phyloP scores from a whole-genome alignment of 2,113 vertebrate species.

The Toxotes chatareus region DNA sequence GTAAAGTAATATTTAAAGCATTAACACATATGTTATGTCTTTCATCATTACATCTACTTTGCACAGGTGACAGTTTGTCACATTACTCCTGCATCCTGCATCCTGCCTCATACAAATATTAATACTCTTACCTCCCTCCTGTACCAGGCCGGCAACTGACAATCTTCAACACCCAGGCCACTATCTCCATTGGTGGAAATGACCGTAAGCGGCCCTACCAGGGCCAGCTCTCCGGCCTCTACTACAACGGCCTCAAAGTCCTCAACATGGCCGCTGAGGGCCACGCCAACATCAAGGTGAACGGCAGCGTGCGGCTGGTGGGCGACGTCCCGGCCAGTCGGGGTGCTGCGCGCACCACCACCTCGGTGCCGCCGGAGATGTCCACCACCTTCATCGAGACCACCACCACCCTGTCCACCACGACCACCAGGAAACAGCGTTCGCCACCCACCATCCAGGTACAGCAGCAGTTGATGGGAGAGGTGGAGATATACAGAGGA shows the following conservation, averaged over 20 bases:
- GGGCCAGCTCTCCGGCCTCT: slow-evolving; percentile 98
- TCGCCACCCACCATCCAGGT: slow-evolving; percentile 96
- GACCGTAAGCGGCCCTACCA: slow-evolving; percentile 96
- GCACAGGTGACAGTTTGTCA: background rate
- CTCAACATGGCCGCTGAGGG: slow-evolving; percentile 98
- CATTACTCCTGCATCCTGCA: background rate
- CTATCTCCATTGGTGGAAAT: slow-evolving; percentile 96
- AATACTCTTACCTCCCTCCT: slow-evolving; percentile 8
- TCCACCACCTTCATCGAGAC: slow-evolving; percentile 99
- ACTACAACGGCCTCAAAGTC: slow-evolving; percentile 98
- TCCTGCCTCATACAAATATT: background rate
- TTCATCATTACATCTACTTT: slow-evolving; percentile 5
- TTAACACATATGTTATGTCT: background rate
- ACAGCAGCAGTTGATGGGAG: background rate
- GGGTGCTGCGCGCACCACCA: slow-evolving; percentile 92
- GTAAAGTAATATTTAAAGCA: slow-evolving; percentile 12
- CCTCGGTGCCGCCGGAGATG: slow-evolving; percentile 95
- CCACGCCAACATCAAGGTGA: slow-evolving; percentile 95
- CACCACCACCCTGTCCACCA: slow-evolving; percentile 96
- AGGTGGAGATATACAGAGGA: background rate
- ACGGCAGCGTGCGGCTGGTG: slow-evolving; percentile 95
- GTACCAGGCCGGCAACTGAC: slow-evolving; percentile 94
- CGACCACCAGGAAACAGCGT: slow-evolving; percentile 95
- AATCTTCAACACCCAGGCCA: slow-evolving; percentile 99
- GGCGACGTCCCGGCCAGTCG: slow-evolving; percentile 93